Evolutionary conservation across 2,888 invertebrate genomes (phyloP).

Genomic region (Sesamia inferens): DNA sequence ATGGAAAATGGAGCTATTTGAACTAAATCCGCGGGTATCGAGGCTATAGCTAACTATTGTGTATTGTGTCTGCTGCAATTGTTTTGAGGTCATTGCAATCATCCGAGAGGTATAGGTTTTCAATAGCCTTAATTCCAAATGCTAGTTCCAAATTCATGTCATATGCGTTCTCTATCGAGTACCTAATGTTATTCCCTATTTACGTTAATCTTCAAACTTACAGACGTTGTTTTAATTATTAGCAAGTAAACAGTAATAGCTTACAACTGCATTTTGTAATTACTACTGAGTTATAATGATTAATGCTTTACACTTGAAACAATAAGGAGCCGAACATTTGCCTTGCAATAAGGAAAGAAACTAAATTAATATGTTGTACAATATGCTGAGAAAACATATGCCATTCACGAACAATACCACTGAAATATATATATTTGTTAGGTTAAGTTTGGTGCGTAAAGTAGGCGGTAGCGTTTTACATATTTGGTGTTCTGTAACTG

Average conservation of each 20-base stretch:
- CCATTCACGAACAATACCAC: slow-evolving; percentile 49
- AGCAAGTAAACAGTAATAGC: slow-evolving; percentile 13
- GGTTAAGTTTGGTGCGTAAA: slow-evolving; percentile 33
- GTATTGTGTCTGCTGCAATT: slow-evolving; percentile 9
- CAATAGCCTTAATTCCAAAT: background rate
- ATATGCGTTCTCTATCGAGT: background rate
- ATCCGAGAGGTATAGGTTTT: background rate
- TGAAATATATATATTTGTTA: slow-evolving; percentile 57
- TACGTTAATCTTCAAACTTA: slow-evolving; percentile 13
- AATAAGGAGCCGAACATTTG: slow-evolving; percentile 37
- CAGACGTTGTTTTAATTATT: slow-evolving; percentile 11
- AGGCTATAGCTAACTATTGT: slow-evolving; percentile 13
- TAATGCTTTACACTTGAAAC: slow-evolving; percentile 28
- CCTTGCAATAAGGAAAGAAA: slow-evolving; percentile 47
- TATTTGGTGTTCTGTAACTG: background rate
- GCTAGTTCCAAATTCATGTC: background rate
- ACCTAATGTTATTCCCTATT: background rate
- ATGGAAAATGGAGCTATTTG: slow-evolving; percentile 34
- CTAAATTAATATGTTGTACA: slow-evolving; percentile 50
- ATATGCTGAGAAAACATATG: slow-evolving; percentile 54
- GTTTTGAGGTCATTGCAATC: slow-evolving; percentile 15
- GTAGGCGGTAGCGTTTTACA: slow-evolving; percentile 36
- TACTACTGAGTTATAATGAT: slow-evolving; percentile 16
- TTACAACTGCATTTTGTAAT: slow-evolving; percentile 21
- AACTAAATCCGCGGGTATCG: slow-evolving; percentile 1